Percentiles rank a stretch among this genome's conserved stretches.
These are phyloP conservation scores for Centropus bengalensis DNA, from an alignment of 2,113 vertebrate genomes.

Conservation along the genomic window DNA sequence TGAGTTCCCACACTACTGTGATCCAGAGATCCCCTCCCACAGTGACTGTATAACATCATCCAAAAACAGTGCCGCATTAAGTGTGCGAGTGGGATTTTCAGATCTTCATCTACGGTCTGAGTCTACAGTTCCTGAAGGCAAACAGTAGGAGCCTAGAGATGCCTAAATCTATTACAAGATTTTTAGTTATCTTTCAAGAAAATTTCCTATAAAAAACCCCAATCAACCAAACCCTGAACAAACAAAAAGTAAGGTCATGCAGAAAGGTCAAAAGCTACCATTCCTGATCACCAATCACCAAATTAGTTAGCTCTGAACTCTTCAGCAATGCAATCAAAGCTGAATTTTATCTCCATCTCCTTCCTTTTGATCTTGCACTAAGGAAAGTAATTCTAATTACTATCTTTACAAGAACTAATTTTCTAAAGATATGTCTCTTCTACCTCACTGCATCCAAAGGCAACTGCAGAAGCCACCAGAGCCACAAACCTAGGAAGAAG, in stretches of 20 bases:
- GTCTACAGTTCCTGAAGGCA: background rate
- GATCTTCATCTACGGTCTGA: background rate
- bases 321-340: background rate
- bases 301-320: background rate
- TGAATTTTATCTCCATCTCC: background rate
- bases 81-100: background rate
- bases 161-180: background rate
- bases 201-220: background rate
- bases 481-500: background rate
- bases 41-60: background rate
- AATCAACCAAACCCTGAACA: background rate
- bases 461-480: background rate
- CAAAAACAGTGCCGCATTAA: background rate
- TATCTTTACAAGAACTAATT: background rate
- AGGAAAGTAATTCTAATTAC: background rate
- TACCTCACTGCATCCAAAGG: background rate
- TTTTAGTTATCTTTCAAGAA: background rate
- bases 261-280: background rate
- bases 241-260: background rate
- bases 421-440: background rate
- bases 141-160: background rate
- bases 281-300: background rate
- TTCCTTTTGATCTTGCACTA: background rate
- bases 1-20: constrained; percentile 8
- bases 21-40: constrained; percentile 36